Evolutionary conservation across 2,888 invertebrate genomes (phyloP).

Genomic region (Ethmia dodecea): DNA sequence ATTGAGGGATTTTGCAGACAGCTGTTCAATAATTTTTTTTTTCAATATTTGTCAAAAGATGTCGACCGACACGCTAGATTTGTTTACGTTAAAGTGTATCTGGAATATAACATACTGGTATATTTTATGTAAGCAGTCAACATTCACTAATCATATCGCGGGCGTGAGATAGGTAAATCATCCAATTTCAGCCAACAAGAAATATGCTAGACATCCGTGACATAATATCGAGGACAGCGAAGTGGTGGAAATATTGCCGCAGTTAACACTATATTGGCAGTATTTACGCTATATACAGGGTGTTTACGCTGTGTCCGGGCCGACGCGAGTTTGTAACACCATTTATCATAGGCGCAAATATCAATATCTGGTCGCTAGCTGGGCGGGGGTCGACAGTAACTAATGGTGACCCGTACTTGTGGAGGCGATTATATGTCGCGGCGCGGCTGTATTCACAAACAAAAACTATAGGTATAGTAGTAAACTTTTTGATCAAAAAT

Average conservation of each 20-base stretch:
- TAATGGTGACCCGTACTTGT: conserved; percentile 34
- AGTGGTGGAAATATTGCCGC: conserved; percentile 30
- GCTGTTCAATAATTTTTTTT: too few relatives aligned
- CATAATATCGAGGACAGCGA: conserved; percentile 24
- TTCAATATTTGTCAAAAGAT: too few relatives aligned
- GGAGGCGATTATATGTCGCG: too few relatives aligned
- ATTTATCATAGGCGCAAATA: conserved; percentile 62
- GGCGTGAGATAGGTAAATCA: conserved; percentile 8
- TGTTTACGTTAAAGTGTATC: neutral
- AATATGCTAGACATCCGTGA: conserved; percentile 15
- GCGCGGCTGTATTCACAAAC: too few relatives aligned
- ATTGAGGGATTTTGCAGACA: too few relatives aligned
- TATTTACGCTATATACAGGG: conserved; percentile 35
- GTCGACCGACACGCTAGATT: too few relatives aligned
- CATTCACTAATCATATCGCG: neutral
- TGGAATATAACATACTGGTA: neutral
- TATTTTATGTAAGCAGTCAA: neutral
- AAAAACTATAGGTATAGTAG: too few relatives aligned
- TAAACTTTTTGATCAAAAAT: too few relatives aligned
- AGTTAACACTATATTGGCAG: conserved; percentile 28
- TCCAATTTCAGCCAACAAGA: conserved; percentile 8
- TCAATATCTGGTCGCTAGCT: conserved; percentile 56
- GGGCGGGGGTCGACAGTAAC: conserved; percentile 49
- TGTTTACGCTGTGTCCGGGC: conserved; percentile 31
- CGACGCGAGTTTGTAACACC: conserved; percentile 37